A percentile compares a stretch with the other conserved stretches of the same genome.
Evolutionary conservation across 2,113 vertebrate genomes (phyloP).

Genomic region (Apus apus): DNA sequence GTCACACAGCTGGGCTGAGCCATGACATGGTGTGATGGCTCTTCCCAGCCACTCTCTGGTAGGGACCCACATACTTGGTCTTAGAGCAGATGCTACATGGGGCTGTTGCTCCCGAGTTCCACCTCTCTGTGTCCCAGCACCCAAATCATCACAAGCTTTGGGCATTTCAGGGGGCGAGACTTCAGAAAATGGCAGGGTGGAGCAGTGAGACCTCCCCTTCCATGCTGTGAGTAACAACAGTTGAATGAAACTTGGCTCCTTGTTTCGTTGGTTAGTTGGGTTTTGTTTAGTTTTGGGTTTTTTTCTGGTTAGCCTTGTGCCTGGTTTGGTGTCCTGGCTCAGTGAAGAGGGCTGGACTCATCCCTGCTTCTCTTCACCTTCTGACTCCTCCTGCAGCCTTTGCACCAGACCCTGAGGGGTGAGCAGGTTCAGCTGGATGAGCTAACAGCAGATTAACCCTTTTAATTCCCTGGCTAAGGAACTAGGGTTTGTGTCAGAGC

Average conservation of each 20-base stretch:
- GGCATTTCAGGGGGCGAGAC: not conserved
- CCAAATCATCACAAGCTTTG: not conserved
- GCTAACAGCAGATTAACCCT: not conserved
- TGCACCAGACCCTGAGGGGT: fast-evolving
- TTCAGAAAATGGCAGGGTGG: not conserved
- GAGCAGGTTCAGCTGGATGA: not conserved
- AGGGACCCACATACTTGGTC: not conserved
- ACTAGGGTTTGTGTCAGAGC: not conserved
- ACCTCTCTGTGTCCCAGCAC: fast-evolving
- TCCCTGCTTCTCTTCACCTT: not conserved
- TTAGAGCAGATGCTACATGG: not conserved
- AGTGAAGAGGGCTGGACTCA: not conserved
- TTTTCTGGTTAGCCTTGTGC: not conserved
- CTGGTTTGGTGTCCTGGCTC: not conserved
- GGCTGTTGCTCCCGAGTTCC: not conserved
- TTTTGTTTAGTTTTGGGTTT: too few species aligned
- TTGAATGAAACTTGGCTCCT: not conserved
- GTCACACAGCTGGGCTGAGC: not conserved
- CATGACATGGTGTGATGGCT: fast-evolving
- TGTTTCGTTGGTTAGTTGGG: not conserved
- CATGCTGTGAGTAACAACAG: fast-evolving
- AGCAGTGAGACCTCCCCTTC: not conserved
- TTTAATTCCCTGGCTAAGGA: not conserved
- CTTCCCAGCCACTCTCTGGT: not conserved
- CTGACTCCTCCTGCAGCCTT: not conserved